Percentiles rank a stretch among this genome's conserved stretches.
Conservation (phyloP, 2,113 vertebrate genomes). For the Pampusana beccarii region DNA sequence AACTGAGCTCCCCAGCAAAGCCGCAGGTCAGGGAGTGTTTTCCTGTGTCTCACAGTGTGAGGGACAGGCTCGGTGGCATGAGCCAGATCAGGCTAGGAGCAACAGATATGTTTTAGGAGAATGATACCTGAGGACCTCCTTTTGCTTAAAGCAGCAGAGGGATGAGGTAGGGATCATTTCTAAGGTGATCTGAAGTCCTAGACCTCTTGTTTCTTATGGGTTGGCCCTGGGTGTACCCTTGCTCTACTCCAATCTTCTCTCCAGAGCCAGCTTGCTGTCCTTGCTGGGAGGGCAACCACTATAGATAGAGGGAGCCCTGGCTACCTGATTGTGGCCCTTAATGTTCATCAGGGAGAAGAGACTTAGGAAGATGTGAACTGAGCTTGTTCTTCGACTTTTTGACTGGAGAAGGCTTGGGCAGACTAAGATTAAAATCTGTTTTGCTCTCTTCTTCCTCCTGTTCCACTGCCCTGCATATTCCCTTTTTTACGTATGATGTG, state of each 20-base stretch:
- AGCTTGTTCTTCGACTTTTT: neutral
- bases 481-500: neutral
- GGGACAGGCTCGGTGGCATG: too few relatives aligned
- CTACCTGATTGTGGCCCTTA: neutral
- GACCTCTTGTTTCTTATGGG: neutral
- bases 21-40: neutral
- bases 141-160: neutral
- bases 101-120: fast-evolving
- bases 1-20: neutral
- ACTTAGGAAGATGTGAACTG: neutral
- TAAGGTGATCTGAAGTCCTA: neutral
- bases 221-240: neutral
- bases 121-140: neutral
- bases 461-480: neutral
- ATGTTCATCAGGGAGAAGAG: neutral
- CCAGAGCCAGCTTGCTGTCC: neutral
- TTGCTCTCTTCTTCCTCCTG: neutral
- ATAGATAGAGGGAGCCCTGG: neutral
- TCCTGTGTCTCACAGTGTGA: neutral
- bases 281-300: neutral
- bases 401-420: neutral
- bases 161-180: neutral
- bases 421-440: neutral
- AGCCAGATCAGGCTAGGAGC: neutral
- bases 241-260: neutral